A percentile compares a stretch with the other conserved stretches of the same genome.
Evolutionary conservation across 2,888 invertebrate genomes (phyloP).

Genomic region (Cantharis rustica): DNA sequence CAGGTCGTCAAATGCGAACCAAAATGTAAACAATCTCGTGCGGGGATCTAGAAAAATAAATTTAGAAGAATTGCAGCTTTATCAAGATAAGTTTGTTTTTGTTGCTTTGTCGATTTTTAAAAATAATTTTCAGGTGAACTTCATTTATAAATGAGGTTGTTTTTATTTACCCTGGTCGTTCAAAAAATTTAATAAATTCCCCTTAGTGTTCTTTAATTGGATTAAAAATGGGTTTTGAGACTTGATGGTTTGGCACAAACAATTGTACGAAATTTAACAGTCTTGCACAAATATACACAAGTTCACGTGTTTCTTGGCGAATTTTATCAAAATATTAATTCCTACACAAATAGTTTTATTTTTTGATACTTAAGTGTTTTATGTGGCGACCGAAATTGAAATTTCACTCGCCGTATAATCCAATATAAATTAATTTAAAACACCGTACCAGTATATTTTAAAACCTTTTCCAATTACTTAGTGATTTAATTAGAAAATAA

Average conservation of each 20-base stretch:
- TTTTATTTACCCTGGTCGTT: not conserved
- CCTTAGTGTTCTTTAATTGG: not conserved
- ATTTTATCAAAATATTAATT: not conserved
- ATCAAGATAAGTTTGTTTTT: not conserved
- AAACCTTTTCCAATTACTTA: not conserved
- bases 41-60: not conserved
- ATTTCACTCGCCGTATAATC: not conserved
- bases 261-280: not conserved
- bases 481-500: not conserved
- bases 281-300: not conserved
- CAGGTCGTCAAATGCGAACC: not conserved
- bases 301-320: not conserved
- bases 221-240: not conserved
- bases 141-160: not conserved
- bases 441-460: not conserved
- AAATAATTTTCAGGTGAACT: not conserved
- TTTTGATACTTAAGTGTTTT: not conserved
- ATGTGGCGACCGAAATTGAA: not conserved
- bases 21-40: not conserved
- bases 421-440: not conserved
- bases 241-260: not conserved
- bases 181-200: not conserved
- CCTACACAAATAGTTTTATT: not conserved
- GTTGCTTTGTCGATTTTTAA: not conserved
- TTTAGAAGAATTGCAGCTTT: not conserved